Base-by-base conservation (phyloP, 2,113 vertebrate species). In the Gorsachius goisagi region DNA sequence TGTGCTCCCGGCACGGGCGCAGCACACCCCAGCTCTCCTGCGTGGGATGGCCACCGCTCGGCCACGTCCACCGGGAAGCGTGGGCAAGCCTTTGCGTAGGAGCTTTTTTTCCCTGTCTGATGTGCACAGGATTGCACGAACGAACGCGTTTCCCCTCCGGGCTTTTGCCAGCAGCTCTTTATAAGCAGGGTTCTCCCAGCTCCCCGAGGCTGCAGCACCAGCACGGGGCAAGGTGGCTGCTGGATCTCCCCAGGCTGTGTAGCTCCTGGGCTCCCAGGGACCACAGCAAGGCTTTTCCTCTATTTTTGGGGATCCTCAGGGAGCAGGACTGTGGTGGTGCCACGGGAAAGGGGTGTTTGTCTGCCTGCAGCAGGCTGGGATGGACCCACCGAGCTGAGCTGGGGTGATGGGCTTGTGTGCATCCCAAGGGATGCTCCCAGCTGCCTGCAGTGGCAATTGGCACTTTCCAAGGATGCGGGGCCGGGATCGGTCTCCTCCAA, bases 371-470 rank as follows among this genome's bases (percentile, higher is more conserved):
- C 26, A 15, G 69, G 33, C 41, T 55, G 83, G 66, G 28, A 47
- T n/a, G 72, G 37, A n/a, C 68, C 9, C 39, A 6, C 7, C 1
- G 2, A 44, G n/a, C 68, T 26, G 58, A 81, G 37, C n/a, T 0
- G 3, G 15, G 12, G 45, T 2, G 5, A 55, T 11, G 50, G 49
- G 37, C 24, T 52, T 8, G 0, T 0, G 1, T 9, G 27, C 28
- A 68, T 27, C 81, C 26, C 5, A 0, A 44, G 39, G 64, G 27
- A 27, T 83, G 72, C 24, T 58, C 41, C n/a, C 83, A 35, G 62
- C 71, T n/a, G 21, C 55, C 24, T 1, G 3, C 60, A 26, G 68
- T 4, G 2, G 33, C 24, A 35, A 2, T 9, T 20, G 47, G 55
- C 15, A 37, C 62, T 97, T 96, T 85, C 80, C 62, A 59, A 88